Base-by-base conservation (phyloP, 2,113 vertebrate genomes). In the Psittacula cyanocephala region DNA sequence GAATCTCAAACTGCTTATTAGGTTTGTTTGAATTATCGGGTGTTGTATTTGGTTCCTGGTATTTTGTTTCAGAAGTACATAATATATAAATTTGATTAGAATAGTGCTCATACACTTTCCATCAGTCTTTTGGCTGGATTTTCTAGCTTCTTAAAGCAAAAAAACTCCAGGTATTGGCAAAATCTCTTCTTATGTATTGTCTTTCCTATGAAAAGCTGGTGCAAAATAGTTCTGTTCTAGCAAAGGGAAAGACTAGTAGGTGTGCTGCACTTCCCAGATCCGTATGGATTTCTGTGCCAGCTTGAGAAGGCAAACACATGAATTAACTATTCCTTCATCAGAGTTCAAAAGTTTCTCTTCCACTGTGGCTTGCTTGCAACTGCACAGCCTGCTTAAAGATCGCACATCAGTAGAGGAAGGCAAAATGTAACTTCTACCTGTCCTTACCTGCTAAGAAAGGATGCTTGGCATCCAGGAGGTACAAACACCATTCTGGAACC, bases 21-120 rank as follows among this genome's bases (percentile, higher is more conserved):
- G 12, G n/a, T 94, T 89, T 76, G 41, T 91, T 89, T 67, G 49
- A 53, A 53, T 86, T 90, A 71, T 4, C 0, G 0, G 13, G 22
- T 60, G 43, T 65, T 90, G 10, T 43, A 52, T 90, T 95, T 84
- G 35, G 18, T 78, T 84, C 35, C 33, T 83, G 47, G 17, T 90
- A n/a, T 49, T 93, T 88, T 86, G 72, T 75, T 81, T 90, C 79
- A 88, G 33, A 74, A 89, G 17, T 63, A 37, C 29, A 55, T 80
- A 49, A 52, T 64, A 53, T 63, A 83, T 55, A 83, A 46, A 93
- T 79, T 64, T 60, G 8, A 41, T 93, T 81, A 37, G 46, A 94
- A 33, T 37, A 60, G 35, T 43, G 23, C 18, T 72, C 2, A 6
- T 52, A 39, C 8, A 6, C 11, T 81, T 96, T 52, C 31, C 0